Conservation (phyloP, 92 coral and sea anemone species). For the Palythoa heliodiscus region DNA sequence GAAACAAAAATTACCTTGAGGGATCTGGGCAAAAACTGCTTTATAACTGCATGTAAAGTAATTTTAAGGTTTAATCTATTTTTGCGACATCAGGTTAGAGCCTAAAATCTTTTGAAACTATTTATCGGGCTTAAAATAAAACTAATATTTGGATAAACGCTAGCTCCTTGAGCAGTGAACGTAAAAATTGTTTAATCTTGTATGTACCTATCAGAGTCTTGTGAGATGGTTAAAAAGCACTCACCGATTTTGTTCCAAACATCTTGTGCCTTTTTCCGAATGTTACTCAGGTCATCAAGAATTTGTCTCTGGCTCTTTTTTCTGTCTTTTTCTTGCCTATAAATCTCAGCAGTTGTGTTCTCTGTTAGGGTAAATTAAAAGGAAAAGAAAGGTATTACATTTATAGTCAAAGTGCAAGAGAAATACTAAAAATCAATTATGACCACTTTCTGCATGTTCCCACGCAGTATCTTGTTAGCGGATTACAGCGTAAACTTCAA, state of each 20-base stretch:
- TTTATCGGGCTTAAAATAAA: no score
- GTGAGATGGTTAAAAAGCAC: neutral
- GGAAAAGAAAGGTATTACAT: no score
- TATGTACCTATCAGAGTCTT: neutral
- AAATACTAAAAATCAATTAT: no score
- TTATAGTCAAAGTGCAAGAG: no score
- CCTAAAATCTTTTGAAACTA: no score
- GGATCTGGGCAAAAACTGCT: neutral
- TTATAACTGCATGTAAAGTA: no score
- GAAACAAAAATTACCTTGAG: neutral
- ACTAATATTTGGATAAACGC: no score
- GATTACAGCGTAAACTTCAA: no score
- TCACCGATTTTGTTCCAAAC: conserved; percentile 92
- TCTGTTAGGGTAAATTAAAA: conserved; percentile 36
- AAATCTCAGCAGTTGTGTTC: conserved; percentile 81
- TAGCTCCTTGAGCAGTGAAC: neutral
- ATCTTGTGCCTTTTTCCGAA: conserved; percentile 84
- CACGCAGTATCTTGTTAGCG: no score
- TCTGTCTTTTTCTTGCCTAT: conserved; percentile 76
- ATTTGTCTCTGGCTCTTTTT: conserved; percentile 74
- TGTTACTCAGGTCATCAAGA: conserved; percentile 78
- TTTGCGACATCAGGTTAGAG: no score
- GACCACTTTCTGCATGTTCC: no score
- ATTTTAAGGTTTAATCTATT: no score
- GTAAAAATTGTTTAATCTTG: neutral